Conservation (phyloP, 2,113 vertebrate species). For the Leptosomus discolor region DNA sequence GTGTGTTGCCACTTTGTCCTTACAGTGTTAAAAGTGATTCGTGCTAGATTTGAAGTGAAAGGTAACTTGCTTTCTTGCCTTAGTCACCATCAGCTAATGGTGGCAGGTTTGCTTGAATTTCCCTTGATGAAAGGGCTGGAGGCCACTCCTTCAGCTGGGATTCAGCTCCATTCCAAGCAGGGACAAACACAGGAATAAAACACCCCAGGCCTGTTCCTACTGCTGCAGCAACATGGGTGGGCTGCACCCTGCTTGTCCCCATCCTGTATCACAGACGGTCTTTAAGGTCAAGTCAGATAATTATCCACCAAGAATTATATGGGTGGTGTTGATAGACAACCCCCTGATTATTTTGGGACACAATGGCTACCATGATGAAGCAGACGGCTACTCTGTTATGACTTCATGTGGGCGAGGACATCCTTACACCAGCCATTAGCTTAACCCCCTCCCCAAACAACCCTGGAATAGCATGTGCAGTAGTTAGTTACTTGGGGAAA, state of each 20-base stretch:
- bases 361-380: background rate
- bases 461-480: rapidly evolving
- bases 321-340: background rate
- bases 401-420: background rate
- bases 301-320: background rate
- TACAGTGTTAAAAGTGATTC: background rate
- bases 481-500: background rate
- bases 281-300: background rate
- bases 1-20: background rate
- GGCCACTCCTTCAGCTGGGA: background rate
- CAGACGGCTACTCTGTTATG: background rate
- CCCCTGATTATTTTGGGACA: background rate
- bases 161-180: background rate
- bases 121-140: background rate
- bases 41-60: background rate
- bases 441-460: background rate
- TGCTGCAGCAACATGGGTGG: background rate
- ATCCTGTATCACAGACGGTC: background rate
- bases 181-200: background rate
- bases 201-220: background rate
- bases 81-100: background rate
- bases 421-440: background rate
- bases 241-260: background rate
- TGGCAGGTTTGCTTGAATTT: background rate
- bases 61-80: background rate